Evolutionary conservation across 2,113 vertebrate genomes (phyloP), one percentile per base, ranked within the genome.

Genomic region (Catagonus wagneri): DNA sequence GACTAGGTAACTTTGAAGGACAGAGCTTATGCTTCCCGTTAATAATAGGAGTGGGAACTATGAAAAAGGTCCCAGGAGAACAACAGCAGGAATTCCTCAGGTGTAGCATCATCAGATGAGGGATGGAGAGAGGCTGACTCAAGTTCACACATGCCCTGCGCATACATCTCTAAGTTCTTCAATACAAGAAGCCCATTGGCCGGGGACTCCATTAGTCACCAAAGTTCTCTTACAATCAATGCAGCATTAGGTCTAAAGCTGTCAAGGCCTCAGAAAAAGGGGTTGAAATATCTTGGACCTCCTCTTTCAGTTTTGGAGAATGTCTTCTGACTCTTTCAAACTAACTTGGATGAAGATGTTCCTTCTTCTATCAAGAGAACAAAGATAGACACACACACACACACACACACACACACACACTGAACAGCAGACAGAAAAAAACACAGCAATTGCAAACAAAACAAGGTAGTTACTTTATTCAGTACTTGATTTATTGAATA

Each of bases 91-190:
- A 60, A 36, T 60, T 36, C 14, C 39, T 63, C 25, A 27, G 22
- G 5, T 34, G 17, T 23, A 29, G 44, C 63, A 16, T 56, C 44
- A 76, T n/a, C 44, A 44, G 63, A 22, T 15, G 4, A 15, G 22
- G 16, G 34, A 34, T 11, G 6, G 27, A 52, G 74, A 87, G 32
- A 71, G 36, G 17, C 34, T n/a, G 72, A 44, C 17, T 7, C 6
- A 9, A 0, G 0, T 0, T 34, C 63, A 17, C 72, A 34, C 3
- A 0, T 10, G 7, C 20, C 6, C 56, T 10, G 7, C 20, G 3
- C 56, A n/a, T 19, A 2, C 36, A 7, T 5, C 29, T 22, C 20
- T 44, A 23, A 69, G 17, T 3, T 44, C 10, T 3, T 56, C 68
- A 36, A 9, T 39, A 12, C 36, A 25, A 29, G 0, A n/a, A 32